Percentiles rank a stretch among this genome's conserved stretches.
phyloP scores from a whole-genome alignment of 2,113 vertebrate genomes.

The Vidua macroura region DNA sequence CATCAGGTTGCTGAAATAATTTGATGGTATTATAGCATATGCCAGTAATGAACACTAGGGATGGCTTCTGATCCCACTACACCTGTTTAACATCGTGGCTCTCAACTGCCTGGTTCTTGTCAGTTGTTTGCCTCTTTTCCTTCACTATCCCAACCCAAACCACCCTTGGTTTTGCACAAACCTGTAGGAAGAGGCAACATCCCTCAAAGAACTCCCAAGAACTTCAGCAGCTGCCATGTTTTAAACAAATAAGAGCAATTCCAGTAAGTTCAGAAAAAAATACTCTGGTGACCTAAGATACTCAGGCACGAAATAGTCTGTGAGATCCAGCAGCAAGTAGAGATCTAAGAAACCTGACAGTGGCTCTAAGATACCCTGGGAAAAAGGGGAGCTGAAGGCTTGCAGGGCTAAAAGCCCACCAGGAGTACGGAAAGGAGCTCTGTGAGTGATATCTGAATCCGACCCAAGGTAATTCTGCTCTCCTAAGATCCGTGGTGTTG shows the following conservation, averaged over 20 bases:
- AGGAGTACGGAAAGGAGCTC: background rate
- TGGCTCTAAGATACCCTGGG: background rate
- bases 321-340: background rate
- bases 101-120: background rate
- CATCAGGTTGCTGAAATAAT: conserved; percentile 63
- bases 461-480: background rate
- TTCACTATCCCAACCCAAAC: background rate
- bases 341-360: background rate
- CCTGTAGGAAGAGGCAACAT: background rate
- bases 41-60: conserved; percentile 18
- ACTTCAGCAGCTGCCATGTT: background rate
- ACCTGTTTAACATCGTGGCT: background rate
- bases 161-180: background rate
- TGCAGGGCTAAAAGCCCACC: background rate
- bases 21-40: conserved; percentile 36
- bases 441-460: background rate
- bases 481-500: background rate
- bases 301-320: background rate
- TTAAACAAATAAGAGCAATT: background rate
- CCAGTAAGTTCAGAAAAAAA: background rate
- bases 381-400: background rate
- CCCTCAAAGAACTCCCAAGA: background rate
- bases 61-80: conserved; percentile 33
- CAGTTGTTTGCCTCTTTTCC: background rate
- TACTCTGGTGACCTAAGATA: background rate